phyloP scores from a whole-genome alignment of 2,888 invertebrate genomes.

The Euphydryas editha region DNA sequence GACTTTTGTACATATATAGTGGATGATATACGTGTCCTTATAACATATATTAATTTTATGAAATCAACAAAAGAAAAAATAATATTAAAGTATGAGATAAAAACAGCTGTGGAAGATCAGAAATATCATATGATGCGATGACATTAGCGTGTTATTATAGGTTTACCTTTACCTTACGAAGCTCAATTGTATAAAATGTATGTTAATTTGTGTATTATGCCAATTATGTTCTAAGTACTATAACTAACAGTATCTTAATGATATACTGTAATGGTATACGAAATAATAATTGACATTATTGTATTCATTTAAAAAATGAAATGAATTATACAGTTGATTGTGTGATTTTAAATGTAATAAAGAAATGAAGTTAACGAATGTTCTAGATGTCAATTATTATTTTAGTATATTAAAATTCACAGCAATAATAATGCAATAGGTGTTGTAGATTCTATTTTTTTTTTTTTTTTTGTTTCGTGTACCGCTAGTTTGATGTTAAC shows the following conservation, averaged over 20 bases:
- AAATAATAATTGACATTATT: slow-evolving; percentile 55
- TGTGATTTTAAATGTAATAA: slow-evolving; percentile 9
- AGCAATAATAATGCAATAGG: slow-evolving; percentile 81
- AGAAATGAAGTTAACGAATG: neutral
- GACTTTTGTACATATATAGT: no score
- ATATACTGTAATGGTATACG: slow-evolving; percentile 50
- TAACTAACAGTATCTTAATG: slow-evolving; percentile 64
- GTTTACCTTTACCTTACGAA: no score
- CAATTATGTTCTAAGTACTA: slow-evolving; percentile 28
- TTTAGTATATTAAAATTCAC: slow-evolving; percentile 49
- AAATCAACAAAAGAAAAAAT: no score
- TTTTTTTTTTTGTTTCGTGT: slow-evolving; percentile 64
- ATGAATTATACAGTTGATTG: slow-evolving; percentile 3
- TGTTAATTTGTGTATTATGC: slow-evolving; percentile 30
- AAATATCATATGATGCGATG: no score
- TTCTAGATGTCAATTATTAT: slow-evolving; percentile 40
- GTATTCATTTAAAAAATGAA: neutral
- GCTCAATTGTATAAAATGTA: neutral
- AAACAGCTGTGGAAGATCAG: no score
- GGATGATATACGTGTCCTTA: no score
- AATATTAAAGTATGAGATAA: no score
- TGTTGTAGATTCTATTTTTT: slow-evolving; percentile 66
- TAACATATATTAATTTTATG: no score
- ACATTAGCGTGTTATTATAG: neutral
- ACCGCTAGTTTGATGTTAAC: slow-evolving; percentile 72